Percentiles rank a stretch among this genome's conserved stretches.
Evolutionary conservation across 2,797 vertebrate genomes (phyloP).

Genomic region (Tokudaia muenninki): DNA sequence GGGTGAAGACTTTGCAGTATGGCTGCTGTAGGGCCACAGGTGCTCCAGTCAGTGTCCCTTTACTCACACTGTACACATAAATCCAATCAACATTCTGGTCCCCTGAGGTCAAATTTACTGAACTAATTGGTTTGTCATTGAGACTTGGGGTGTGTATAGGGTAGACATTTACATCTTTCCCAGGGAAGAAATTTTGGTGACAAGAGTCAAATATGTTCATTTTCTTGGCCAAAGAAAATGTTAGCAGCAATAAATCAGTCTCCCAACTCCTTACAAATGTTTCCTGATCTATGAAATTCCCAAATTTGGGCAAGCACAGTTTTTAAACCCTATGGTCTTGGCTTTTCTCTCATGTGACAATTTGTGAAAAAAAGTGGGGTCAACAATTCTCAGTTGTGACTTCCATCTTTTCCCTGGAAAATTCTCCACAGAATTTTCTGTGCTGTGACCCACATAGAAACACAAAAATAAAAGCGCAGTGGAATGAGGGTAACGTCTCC

Average conservation of each 20-base stretch:
- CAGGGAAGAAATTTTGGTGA: not conserved
- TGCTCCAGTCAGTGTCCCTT: not conserved
- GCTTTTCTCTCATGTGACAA: conserved; percentile 60
- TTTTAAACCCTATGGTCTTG: not conserved
- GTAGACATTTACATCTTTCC: not conserved
- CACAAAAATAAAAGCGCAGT: conserved; percentile 72
- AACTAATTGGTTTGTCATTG: not conserved
- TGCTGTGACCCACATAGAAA: conserved; percentile 73
- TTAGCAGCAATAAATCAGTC: not conserved
- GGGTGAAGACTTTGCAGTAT: not conserved
- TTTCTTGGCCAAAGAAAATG: conserved; percentile 56
- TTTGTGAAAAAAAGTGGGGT: conserved; percentile 49
- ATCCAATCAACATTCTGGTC: not conserved
- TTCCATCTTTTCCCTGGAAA: conserved; percentile 71
- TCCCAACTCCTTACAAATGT: conserved; percentile 37
- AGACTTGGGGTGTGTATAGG: not conserved
- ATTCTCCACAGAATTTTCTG: conserved; percentile 74
- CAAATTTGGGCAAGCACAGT: conserved; percentile 4
- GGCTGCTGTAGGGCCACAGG: not conserved
- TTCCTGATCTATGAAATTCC: conserved; percentile 52
- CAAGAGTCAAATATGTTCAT: conserved; percentile 22
- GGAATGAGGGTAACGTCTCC: conserved; percentile 72
- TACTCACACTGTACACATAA: not conserved
- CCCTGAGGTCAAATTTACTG: not conserved
- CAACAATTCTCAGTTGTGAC: conserved; percentile 39